These are phyloP conservation scores for Pipistrellus pipistrellus DNA, from an alignment of 2,797 vertebrate genomes.

Conservation along the genomic window DNA sequence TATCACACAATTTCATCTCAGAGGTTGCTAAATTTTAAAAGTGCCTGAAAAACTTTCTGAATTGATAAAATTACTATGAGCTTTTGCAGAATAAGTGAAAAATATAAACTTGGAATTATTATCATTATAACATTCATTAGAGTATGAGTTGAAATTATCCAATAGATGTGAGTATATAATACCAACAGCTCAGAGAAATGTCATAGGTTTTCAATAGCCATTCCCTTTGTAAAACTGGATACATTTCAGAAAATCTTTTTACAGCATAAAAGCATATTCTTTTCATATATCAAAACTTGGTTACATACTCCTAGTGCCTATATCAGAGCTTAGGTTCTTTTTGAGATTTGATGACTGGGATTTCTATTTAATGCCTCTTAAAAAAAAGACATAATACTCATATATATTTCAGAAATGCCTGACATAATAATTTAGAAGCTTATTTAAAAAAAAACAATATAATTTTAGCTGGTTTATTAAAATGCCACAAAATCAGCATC, in stretches of 20 bases:
- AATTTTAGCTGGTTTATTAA: not conserved
- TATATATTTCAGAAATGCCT: constrained; percentile 4
- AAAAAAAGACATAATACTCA: not conserved
- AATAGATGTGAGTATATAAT: not conserved
- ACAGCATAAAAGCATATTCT: not conserved
- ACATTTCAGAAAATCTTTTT: constrained; percentile 6
- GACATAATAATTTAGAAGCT: not conserved
- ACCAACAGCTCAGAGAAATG: not conserved
- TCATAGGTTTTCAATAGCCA: not conserved
- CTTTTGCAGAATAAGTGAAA: constrained; percentile 38
- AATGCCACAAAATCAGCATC: not conserved
- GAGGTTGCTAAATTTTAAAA: constrained; percentile 21
- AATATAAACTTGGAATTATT: constrained; percentile 62
- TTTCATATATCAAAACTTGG: not conserved
- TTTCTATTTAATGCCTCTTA: not conserved
- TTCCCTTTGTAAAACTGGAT: not conserved
- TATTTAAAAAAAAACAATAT: not conserved
- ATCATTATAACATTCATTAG: constrained; percentile 25
- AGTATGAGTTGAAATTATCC: constrained; percentile 48
- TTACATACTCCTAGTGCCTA: not conserved
- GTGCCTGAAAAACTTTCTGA: constrained; percentile 19
- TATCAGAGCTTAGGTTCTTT: constrained; percentile 29
- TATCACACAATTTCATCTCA: constrained; percentile 6
- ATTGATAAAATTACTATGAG: constrained; percentile 41
- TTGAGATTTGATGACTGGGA: not conserved